These are phyloP conservation scores for Xestia ashworthii DNA, from an alignment of 2,888 invertebrate genomes.

Conservation along the genomic window DNA sequence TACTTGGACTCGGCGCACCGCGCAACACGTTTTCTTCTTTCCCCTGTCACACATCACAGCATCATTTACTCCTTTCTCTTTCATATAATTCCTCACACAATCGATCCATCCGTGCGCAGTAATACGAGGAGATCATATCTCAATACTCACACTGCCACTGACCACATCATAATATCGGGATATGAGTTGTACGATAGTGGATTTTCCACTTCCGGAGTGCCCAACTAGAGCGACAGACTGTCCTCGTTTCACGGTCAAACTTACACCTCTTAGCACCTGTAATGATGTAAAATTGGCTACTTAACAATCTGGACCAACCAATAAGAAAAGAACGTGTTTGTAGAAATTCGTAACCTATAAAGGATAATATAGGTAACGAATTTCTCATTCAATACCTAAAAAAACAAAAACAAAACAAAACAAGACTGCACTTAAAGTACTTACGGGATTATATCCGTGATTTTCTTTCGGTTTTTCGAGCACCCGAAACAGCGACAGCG, in stretches of 20 bases:
- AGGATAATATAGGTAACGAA: no score
- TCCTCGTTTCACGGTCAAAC: constrained; percentile 91
- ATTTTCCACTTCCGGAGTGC: constrained; percentile 94
- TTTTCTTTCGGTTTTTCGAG: no score
- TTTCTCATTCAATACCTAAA: no score
- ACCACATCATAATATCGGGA: constrained; percentile 91
- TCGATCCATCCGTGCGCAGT: neutral
- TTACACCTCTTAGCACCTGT: constrained; percentile 92
- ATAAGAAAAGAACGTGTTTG: neutral
- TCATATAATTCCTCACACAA: neutral
- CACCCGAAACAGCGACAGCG: no score
- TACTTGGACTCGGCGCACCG: neutral
- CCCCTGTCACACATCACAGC: neutral
- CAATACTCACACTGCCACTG: constrained; percentile 70
- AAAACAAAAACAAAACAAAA: no score
- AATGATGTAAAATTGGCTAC: constrained; percentile 22
- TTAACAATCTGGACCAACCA: neutral
- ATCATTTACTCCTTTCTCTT: neutral
- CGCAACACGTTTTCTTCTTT: neutral
- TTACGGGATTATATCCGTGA: no score
- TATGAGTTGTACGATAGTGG: constrained; percentile 94
- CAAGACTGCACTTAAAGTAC: no score
- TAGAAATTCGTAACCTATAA: neutral
- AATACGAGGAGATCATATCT: neutral
- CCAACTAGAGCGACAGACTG: constrained; percentile 94